Base-by-base conservation (phyloP, 2,888 invertebrate genomes). In the Napeogenes sylphis region DNA sequence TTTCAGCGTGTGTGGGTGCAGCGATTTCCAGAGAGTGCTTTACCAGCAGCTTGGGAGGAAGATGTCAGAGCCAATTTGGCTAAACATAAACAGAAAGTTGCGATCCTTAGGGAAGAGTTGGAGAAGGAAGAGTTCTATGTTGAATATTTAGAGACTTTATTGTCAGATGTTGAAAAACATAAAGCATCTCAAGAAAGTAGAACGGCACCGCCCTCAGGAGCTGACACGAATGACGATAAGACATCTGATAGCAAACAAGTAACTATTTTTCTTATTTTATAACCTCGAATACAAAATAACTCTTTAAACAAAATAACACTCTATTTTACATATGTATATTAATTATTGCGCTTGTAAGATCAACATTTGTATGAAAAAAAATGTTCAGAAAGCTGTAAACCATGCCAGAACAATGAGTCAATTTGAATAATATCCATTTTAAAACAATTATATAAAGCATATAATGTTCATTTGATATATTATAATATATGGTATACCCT, bases 21-120 rank as follows among this genome's bases (percentile, higher is more conserved):
- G 92, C 93, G 96, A 81, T 97, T 97, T 92, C 97, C 97, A 74
- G 96, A 96, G 81, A 96, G 96, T 91, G 95, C 95, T 74, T 92
- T 97, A 76, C 97, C 97, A 83, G 95, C 95, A 82, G 96, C 96
- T 83, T 97, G 96, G 97, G 97, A 97, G 86, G 96, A 96, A 90
- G 96, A 97, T 92, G 96, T 97, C 80, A 94, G 96, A 81, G 95
- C 96, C 73, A 97, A 97, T 91, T 92, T 97, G 76, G 93, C 95
- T 78, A 95, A 96, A 87, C 97, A 97, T 92, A 95, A 95, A 91
- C 94, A 95, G 84, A 96, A 95, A 92, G 96, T 97, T 70, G 91
- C 93, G 70, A 92, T 95, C 75, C 91, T 97, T 62, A 93, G 94
- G 81, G 96, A 96, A 82, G 97, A 97, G 85, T 91, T 97, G 70